These are phyloP conservation scores for Brachyalestes nurse DNA, from an alignment of 2,797 vertebrate species.

Conservation along the genomic window DNA sequence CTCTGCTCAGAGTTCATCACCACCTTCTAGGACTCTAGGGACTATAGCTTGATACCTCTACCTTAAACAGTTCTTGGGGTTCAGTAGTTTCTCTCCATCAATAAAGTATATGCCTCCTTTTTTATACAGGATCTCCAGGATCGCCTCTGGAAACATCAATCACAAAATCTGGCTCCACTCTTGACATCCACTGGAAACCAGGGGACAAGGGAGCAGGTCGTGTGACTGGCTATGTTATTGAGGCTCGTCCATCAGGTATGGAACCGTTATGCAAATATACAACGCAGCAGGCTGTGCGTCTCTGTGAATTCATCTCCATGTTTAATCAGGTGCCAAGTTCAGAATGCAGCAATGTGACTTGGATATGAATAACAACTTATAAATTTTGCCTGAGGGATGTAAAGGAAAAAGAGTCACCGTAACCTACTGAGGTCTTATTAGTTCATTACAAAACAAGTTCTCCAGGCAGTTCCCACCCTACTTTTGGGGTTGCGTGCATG, in stretches of 20 bases:
- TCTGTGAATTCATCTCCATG: background rate
- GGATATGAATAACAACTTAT: background rate
- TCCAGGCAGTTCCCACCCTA: constrained; percentile 15
- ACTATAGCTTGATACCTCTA: background rate
- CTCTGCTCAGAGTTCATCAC: background rate
- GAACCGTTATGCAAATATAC: constrained; percentile 71
- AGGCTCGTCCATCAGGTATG: constrained; percentile 91
- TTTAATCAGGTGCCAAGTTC: background rate
- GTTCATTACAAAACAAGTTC: constrained; percentile 1
- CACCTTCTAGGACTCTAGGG: background rate
- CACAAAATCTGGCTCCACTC: constrained; percentile 85
- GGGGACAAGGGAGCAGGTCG: constrained; percentile 81
- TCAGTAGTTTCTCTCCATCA: background rate
- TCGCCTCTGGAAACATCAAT: constrained; percentile 86
- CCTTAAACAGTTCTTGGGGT: background rate
- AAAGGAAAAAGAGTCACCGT: background rate
- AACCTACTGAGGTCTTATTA: constrained; percentile 2
- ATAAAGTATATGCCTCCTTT: constrained; percentile 15
- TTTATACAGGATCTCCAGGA: constrained; percentile 84
- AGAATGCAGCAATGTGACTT: background rate
- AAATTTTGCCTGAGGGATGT: constrained; percentile 9
- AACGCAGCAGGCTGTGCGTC: background rate
- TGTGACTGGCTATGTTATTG: constrained; percentile 88
- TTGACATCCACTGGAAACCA: constrained; percentile 88
- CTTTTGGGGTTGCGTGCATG: background rate